Evolutionary conservation across 2,113 vertebrate species (phyloP).

Genomic region (Onychorhynchus coronatus): DNA sequence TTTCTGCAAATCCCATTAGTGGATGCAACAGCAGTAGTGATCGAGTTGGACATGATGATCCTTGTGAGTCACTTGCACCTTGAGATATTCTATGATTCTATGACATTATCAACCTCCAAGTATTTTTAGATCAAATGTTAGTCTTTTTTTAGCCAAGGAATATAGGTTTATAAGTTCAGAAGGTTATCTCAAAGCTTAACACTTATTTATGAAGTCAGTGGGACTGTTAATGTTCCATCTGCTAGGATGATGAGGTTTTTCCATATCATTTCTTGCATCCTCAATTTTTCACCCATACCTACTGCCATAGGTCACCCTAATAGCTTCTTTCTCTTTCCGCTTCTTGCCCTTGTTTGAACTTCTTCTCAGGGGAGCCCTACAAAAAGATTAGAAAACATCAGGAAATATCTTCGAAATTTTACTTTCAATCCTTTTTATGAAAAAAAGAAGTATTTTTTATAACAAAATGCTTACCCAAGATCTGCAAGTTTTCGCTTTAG

Average conservation of each 20-base stretch:
- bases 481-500: constrained; percentile 77
- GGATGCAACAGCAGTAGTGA: background rate
- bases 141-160: background rate
- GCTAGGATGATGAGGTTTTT: background rate
- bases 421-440: background rate
- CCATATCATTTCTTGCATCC: background rate
- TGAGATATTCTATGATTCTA: background rate
- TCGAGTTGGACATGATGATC: background rate
- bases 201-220: background rate
- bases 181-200: background rate
- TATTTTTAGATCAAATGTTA: background rate
- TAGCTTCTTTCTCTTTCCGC: constrained; percentile 74
- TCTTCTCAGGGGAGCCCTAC: constrained; percentile 75
- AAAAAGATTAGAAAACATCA: constrained; percentile 40
- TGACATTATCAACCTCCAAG: background rate
- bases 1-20: background rate
- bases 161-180: background rate
- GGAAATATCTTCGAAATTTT: background rate
- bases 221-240: background rate
- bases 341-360: constrained; percentile 77
- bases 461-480: constrained; percentile 76
- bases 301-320: constrained; percentile 75
- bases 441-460: background rate
- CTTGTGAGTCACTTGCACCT: background rate
- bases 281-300: constrained; percentile 71